These are phyloP conservation scores for Tonatia bakeri DNA, from an alignment of 2,113 vertebrate genomes.

Conservation along the genomic window DNA sequence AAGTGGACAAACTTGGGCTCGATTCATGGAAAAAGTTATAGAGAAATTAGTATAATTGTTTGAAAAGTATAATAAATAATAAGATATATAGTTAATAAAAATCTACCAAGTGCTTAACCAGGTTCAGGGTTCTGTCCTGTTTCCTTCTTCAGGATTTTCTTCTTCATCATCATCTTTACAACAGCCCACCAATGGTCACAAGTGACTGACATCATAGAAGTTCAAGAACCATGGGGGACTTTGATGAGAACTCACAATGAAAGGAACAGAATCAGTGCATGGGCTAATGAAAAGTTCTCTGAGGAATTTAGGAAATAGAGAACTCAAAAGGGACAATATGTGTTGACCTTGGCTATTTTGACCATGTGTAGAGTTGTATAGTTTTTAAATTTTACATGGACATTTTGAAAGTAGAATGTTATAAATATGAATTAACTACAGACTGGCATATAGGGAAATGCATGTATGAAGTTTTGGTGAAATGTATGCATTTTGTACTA, in stretches of 20 bases:
- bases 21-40: not conserved
- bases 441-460: not conserved
- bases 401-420: not conserved
- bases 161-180: not conserved
- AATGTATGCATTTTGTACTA: not conserved
- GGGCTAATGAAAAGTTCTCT: not conserved
- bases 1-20: not conserved
- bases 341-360: not conserved
- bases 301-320: not conserved
- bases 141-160: not conserved
- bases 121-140: not conserved
- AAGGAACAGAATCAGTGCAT: not conserved
- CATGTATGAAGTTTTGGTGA: not conserved
- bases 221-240: too few species aligned
- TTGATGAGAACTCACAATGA: not conserved
- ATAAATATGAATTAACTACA: not conserved
- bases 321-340: not conserved
- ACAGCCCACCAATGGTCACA: accelerated
- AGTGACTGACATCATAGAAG: not conserved
- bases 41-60: not conserved
- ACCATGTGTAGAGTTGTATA: not conserved
- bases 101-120: not conserved
- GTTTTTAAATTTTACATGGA: not conserved
- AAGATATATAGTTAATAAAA: not conserved
- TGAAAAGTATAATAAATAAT: not conserved